phyloP scores from a whole-genome alignment of 2,113 vertebrate species.

The Solenodon paradoxus region DNA sequence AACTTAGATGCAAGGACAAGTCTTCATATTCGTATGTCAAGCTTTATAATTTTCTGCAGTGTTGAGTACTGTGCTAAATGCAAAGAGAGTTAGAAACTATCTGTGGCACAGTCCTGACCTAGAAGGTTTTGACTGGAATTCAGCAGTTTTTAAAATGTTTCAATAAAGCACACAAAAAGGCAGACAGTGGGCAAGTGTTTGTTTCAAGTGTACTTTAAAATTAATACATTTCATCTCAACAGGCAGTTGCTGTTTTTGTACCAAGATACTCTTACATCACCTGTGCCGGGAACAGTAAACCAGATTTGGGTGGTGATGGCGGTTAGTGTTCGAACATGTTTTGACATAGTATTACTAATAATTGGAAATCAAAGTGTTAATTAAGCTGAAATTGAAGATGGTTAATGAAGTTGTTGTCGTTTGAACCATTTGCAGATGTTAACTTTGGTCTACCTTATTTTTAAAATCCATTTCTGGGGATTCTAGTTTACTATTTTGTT shows the following conservation, averaged over 20 bases:
- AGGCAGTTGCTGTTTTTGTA: constrained; percentile 87
- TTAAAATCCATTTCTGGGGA: constrained; percentile 26
- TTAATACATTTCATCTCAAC: constrained; percentile 48
- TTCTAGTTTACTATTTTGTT: constrained; percentile 11
- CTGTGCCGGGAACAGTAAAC: constrained; percentile 84
- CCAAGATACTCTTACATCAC: constrained; percentile 87
- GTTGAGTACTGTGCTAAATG: neutral
- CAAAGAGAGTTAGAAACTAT: neutral
- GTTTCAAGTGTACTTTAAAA: constrained; percentile 13
- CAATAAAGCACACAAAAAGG: neutral
- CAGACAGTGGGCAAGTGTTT: neutral
- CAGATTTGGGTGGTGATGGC: constrained; percentile 88
- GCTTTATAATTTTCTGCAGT: neutral
- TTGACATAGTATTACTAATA: neutral
- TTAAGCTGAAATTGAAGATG: neutral
- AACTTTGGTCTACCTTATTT: neutral
- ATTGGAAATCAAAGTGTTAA: neutral
- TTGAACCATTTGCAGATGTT: neutral
- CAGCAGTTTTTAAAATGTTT: neutral
- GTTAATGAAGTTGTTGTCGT: neutral
- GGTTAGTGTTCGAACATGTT: constrained; percentile 84
- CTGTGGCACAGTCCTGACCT: neutral
- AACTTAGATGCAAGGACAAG: neutral
- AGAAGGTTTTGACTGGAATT: neutral
- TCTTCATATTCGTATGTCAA: neutral